A percentile compares a stretch with the other conserved stretches of the same genome.
Conservation (phyloP, 2,888 invertebrate species). For the Hipparchia sbordonii region DNA sequence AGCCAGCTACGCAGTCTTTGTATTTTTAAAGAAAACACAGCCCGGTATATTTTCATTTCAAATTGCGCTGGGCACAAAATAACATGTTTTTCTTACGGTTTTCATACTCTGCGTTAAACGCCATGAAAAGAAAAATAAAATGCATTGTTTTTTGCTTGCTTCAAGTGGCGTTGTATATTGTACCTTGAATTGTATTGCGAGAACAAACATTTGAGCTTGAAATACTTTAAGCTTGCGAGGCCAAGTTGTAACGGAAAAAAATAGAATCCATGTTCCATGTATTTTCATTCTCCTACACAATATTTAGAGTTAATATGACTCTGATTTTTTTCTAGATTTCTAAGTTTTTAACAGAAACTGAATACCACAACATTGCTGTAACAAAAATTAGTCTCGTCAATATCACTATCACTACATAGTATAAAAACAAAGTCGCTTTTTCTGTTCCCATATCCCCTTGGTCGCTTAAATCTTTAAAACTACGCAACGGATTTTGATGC, state of each 20-base stretch:
- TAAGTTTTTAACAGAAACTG: too few relatives aligned
- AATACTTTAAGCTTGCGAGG: constrained; percentile 20
- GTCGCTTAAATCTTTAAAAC: too few relatives aligned
- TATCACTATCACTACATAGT: too few relatives aligned
- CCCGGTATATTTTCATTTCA: constrained; percentile 21
- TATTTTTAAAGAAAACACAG: constrained; percentile 17
- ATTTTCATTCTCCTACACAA: not conserved
- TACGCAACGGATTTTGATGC: too few relatives aligned
- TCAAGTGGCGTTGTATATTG: constrained; percentile 32
- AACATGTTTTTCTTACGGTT: constrained; percentile 21
- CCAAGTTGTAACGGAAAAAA: not conserved
- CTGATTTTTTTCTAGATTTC: too few relatives aligned
- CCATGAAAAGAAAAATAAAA: constrained; percentile 36
- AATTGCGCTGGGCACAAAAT: constrained; percentile 24
- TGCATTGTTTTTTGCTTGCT: constrained; percentile 32
- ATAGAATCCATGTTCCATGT: not conserved
- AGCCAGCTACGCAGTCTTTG: constrained; percentile 6
- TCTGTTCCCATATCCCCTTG: too few relatives aligned
- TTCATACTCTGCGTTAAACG: constrained; percentile 31
- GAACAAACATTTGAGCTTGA: constrained; percentile 32
- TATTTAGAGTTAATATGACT: too few relatives aligned
- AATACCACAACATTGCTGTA: too few relatives aligned
- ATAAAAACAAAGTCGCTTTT: too few relatives aligned
- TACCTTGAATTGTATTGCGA: constrained; percentile 21
- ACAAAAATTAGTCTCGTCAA: too few relatives aligned